Conservation (phyloP, 2,797 vertebrate species). For the Bryconaethiops microstoma region DNA sequence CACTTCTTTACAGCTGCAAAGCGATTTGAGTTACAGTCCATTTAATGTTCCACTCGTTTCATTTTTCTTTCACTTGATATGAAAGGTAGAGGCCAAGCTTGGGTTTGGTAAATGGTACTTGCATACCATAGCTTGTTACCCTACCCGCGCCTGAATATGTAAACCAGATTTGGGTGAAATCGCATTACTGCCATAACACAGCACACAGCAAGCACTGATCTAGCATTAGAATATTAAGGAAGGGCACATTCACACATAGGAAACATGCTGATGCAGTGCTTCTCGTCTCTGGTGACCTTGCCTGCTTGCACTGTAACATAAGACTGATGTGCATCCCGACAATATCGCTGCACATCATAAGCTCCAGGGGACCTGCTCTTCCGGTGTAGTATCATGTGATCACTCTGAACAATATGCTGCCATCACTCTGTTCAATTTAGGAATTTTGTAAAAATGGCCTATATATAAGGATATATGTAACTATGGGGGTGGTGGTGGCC, state of each 20-base stretch:
- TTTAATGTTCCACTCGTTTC: not conserved
- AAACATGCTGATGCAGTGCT: slow-evolving; percentile 31
- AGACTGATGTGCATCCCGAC: slow-evolving; percentile 50
- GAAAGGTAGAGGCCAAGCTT: not conserved
- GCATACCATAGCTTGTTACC: not conserved
- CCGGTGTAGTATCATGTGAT: slow-evolving; percentile 52
- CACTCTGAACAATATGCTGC: slow-evolving; percentile 30
- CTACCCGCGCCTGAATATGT: not conserved
- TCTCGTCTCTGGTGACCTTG: slow-evolving; percentile 50
- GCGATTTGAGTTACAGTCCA: not conserved
- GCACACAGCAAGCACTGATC: not conserved
- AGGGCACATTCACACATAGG: slow-evolving; percentile 2
- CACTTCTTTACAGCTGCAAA: slow-evolving; percentile 2
- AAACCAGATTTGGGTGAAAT: not conserved
- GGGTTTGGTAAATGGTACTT: not conserved
- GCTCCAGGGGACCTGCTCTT: slow-evolving; percentile 48
- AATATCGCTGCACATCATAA: slow-evolving; percentile 48
- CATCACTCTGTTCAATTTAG: slow-evolving; percentile 15
- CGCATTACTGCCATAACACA: not conserved
- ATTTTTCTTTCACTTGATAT: not conserved
- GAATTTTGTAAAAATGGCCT: too few species aligned
- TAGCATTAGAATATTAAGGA: slow-evolving; percentile 7
- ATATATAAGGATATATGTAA: too few species aligned
- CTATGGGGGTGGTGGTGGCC: too few species aligned
- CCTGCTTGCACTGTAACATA: slow-evolving; percentile 46